Evolutionary conservation across 2,797 vertebrate species (phyloP).

Genomic region (Enteromius treurensis): DNA sequence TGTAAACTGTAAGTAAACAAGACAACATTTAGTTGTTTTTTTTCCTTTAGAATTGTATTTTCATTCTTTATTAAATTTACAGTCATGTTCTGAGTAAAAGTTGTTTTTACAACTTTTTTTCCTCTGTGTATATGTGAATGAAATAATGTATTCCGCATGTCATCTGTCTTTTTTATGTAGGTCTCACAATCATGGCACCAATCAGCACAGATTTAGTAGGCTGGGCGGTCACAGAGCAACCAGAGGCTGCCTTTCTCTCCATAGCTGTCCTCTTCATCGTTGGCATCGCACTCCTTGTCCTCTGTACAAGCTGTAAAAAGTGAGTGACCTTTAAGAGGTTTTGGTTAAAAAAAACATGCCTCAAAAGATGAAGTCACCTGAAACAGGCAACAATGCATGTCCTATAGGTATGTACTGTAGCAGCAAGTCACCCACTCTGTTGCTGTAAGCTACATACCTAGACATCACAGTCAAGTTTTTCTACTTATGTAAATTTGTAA

Average conservation of each 20-base stretch:
- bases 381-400: neutral
- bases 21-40: neutral
- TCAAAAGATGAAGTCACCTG: neutral
- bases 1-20: neutral
- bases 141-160: no score
- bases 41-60: no score
- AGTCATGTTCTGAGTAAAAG: neutral
- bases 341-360: neutral
- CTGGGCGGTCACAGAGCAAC: conserved; percentile 46
- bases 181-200: conserved; percentile 66
- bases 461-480: conserved; percentile 56
- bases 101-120: neutral
- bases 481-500: conserved; percentile 42
- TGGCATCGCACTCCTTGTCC: conserved; percentile 66
- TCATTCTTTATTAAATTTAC: neutral
- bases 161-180: conserved; percentile 20
- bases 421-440: neutral
- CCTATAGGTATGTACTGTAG: conserved; percentile 2
- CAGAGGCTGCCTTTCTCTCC: conserved; percentile 55
- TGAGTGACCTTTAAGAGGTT: conserved; percentile 46
- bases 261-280: conserved; percentile 68
- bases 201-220: conserved; percentile 43
- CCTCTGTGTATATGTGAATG: neutral
- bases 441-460: conserved; percentile 50
- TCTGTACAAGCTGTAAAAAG: conserved; percentile 75